Base-by-base conservation (phyloP, 2,797 vertebrate genomes). In the Rhadinocentrus ornatus region DNA sequence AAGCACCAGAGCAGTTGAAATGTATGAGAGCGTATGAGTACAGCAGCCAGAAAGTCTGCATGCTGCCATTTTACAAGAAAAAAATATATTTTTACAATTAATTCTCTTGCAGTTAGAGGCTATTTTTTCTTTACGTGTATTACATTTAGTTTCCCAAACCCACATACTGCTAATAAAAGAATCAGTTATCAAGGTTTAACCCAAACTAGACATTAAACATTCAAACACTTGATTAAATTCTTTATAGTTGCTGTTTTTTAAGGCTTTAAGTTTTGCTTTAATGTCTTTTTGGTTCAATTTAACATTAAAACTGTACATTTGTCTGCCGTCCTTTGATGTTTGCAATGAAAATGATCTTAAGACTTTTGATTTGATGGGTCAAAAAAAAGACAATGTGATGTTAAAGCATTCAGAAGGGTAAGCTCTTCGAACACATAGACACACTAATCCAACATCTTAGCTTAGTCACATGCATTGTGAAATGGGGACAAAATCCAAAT, bases 191-290 rank as follows among this genome's bases (percentile, higher is more conserved):
- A 27, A 32, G 55, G 50, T 66, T 78, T 56, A 68, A 73, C 59
- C 31, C 63, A 41, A 48, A 62, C 31, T 69, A 66, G 27, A 57
- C 60, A 54, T 12, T 35, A 11, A 35, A 39, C 13, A 39, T 39
- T 66, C 61, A 67, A 61, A 78, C 50, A 65, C 75, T 29, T 44
- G 60, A 41, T 82, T 64, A 31, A 35, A 63, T 35, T 70, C 16
- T 35, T 68, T 84, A 8, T 59, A 62, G 6, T 67, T 29, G 27
- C 61, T 32, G 22, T n/a, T 20, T 54, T 66, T 81, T 62, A 7
- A 56, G 24, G 37, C 26, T 34, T 57, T 71, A n/a, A 32, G 26
- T 31, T 73, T 50, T 29, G 12, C 37, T 44, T 65, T n/a, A 2
- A 13, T 50, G 16, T 20, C 54, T 34, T 60, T 54, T 56, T 53